A percentile compares a stretch with the other conserved stretches of the same genome.
Evolutionary conservation across 2,888 invertebrate species (phyloP).

Genomic region (Ethmia dodecea): DNA sequence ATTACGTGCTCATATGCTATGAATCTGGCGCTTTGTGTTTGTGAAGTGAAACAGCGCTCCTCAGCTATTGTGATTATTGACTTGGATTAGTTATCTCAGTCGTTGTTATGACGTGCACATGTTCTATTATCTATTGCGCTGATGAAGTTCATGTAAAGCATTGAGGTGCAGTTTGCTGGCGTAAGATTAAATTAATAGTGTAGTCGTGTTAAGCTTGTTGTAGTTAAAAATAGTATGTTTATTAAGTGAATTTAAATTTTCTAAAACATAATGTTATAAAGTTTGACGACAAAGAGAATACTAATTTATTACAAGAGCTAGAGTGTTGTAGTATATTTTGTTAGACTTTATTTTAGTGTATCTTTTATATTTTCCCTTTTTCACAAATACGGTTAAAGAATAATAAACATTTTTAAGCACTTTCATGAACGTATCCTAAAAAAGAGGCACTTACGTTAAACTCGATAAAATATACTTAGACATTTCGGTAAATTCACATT

Average conservation of each 20-base stretch:
- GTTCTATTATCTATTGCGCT: constrained; percentile 28
- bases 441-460: constrained; percentile 43
- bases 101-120: constrained; percentile 32
- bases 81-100: constrained; percentile 41
- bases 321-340: too few relatives aligned
- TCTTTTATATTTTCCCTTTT: too few relatives aligned
- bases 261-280: too few relatives aligned
- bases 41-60: constrained; percentile 25
- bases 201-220: too few relatives aligned
- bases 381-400: constrained; percentile 3
- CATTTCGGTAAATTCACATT: constrained; percentile 43
- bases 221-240: too few relatives aligned
- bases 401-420: constrained; percentile 27
- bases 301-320: too few relatives aligned
- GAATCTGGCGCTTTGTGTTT: constrained; percentile 17
- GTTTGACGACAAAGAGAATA: too few relatives aligned
- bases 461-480: constrained; percentile 46
- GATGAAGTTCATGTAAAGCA: constrained; percentile 2
- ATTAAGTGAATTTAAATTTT: too few relatives aligned
- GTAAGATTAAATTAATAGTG: too few relatives aligned
- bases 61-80: constrained; percentile 40
- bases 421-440: constrained; percentile 37
- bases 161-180: too few relatives aligned
- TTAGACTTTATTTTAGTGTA: too few relatives aligned
- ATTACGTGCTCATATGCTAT: constrained; percentile 21